A percentile compares a stretch with the other conserved stretches of the same genome.
phyloP scores from a whole-genome alignment of 2,888 invertebrate species.

The Malacosoma neustria region DNA sequence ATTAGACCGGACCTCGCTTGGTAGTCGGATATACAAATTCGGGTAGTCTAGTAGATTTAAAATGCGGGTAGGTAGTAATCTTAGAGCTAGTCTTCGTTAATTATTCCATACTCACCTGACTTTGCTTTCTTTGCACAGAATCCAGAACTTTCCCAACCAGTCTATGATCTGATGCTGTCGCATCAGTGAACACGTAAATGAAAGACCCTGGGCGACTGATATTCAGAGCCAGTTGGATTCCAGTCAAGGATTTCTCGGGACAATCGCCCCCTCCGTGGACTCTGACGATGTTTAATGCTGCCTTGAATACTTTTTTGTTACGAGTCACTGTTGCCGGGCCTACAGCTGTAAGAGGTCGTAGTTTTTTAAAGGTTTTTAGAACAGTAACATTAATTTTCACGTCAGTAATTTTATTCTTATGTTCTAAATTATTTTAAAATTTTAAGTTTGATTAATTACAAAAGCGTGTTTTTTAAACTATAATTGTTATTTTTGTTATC shows the following conservation, averaged over 20 bases:
- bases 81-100: too few relatives aligned
- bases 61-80: too few relatives aligned
- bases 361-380: too few relatives aligned
- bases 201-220: conserved; percentile 79
- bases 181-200: conserved; percentile 86
- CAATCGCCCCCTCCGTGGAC: conserved; percentile 84
- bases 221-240: conserved; percentile 78
- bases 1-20: too few relatives aligned
- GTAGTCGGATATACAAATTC: too few relatives aligned
- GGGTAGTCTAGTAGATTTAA: too few relatives aligned
- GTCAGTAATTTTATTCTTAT: too few relatives aligned
- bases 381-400: too few relatives aligned
- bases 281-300: conserved; percentile 67
- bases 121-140: conserved; percentile 81
- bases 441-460: too few relatives aligned
- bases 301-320: conserved; percentile 75
- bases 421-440: too few relatives aligned
- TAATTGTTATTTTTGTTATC: too few relatives aligned
- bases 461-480: too few relatives aligned
- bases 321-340: conserved; percentile 78
- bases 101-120: conserved; percentile 80
- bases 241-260: conserved; percentile 81
- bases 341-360: conserved; percentile 69
- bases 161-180: conserved; percentile 79
- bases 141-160: conserved; percentile 77